phyloP scores from a whole-genome alignment of 2,888 invertebrate genomes.

The Uloborus plumipes region DNA sequence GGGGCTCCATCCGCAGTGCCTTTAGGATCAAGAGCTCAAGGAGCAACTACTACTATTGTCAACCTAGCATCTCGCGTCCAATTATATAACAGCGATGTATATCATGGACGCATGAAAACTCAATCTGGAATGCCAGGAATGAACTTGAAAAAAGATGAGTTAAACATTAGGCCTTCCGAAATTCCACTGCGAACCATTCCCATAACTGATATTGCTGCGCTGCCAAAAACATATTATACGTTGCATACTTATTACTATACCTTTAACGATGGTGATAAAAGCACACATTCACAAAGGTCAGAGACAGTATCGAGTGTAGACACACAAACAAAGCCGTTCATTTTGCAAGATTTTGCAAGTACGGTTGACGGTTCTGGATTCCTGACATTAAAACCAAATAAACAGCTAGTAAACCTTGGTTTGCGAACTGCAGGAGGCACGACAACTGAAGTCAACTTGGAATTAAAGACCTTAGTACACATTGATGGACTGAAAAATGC shows the following conservation, averaged over 20 bases:
- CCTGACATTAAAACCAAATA: constrained; percentile 60
- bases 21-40: constrained; percentile 55
- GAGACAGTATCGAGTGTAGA: constrained; percentile 63
- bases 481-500: constrained; percentile 65
- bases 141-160: not conserved
- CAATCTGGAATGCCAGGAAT: constrained; percentile 9
- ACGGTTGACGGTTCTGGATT: constrained; percentile 65
- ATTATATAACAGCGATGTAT: constrained; percentile 65
- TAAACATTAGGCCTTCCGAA: constrained; percentile 9
- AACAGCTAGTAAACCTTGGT: constrained; percentile 65
- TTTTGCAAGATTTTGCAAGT: constrained; percentile 51
- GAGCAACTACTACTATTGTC: constrained; percentile 65
- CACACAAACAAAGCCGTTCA: constrained; percentile 51
- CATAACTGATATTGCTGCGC: constrained; percentile 57
- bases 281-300: constrained; percentile 64
- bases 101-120: constrained; percentile 33
- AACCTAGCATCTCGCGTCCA: constrained; percentile 67
- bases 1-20: constrained; percentile 51
- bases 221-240: constrained; percentile 65
- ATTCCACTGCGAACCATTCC: constrained; percentile 23
- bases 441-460: constrained; percentile 67
- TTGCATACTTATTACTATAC: constrained; percentile 67
- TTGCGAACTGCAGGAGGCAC: constrained; percentile 62
- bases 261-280: constrained; percentile 63
- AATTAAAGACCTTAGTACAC: constrained; percentile 64